These are phyloP conservation scores for Hephaestus fuliginosus DNA, from an alignment of 2,797 vertebrate genomes.

Conservation along the genomic window DNA sequence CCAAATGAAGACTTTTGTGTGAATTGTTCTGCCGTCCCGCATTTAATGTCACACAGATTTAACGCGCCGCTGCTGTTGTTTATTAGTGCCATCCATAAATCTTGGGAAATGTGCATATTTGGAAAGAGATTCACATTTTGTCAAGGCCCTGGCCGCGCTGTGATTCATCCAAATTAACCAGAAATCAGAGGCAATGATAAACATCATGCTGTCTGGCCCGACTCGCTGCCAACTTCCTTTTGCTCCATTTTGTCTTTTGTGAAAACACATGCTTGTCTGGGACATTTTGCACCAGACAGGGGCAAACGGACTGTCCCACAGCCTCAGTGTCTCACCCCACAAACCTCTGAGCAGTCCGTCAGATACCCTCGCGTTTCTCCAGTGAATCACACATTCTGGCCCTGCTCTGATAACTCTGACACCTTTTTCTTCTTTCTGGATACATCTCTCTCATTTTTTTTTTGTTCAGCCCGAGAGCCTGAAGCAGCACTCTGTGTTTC, in stretches of 20 bases:
- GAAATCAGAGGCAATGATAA: conserved; percentile 51
- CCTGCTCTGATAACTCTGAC: conserved; percentile 65
- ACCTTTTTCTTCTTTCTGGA: conserved; percentile 22
- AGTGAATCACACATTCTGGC: conserved; percentile 54
- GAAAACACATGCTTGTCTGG: conserved; percentile 46
- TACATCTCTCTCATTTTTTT: conserved; percentile 4
- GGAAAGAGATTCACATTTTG: conserved; percentile 20
- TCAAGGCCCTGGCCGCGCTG: background rate
- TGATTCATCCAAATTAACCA: conserved; percentile 50
- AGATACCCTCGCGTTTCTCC: conserved; percentile 25
- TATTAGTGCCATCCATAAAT: conserved; percentile 42
- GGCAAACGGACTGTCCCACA: conserved; percentile 14
- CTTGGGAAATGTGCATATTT: conserved; percentile 18
- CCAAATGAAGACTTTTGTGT: conserved; percentile 51
- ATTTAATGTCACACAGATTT: conserved; percentile 47
- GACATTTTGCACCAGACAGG: conserved; percentile 51
- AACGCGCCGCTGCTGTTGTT: conserved; percentile 39
- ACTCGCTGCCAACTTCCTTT: conserved; percentile 56
- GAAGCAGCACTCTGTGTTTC: conserved; percentile 67
- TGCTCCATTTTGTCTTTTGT: conserved; percentile 56
- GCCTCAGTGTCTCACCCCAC: conserved; percentile 34
- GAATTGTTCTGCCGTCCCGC: conserved; percentile 33
- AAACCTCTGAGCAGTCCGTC: conserved; percentile 43
- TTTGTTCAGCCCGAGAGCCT: conserved; percentile 42
- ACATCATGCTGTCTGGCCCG: conserved; percentile 25